A percentile compares a stretch with the other conserved stretches of the same genome.
Evolutionary conservation across 1,140 invertebrate species (phyloP).

Genomic region (Augochlora pura): DNA sequence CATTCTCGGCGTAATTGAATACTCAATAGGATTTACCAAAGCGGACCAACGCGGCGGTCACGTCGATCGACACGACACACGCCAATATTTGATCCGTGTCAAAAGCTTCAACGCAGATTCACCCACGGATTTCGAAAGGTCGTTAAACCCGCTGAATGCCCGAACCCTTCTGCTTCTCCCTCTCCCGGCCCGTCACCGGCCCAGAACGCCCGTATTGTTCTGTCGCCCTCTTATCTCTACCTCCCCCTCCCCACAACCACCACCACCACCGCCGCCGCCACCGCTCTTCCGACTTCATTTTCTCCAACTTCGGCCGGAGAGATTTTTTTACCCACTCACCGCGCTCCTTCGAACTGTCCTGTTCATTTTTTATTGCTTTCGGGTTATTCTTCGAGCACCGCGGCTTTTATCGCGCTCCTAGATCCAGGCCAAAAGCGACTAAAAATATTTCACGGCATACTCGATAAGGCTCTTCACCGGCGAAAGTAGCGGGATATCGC

Average conservation of each 20-base stretch:
- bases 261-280: too few species aligned
- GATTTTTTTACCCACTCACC: not conserved
- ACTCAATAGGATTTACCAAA: constrained; percentile 70
- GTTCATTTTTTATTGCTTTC: not conserved
- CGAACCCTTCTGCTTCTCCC: not conserved
- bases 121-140: constrained; percentile 60
- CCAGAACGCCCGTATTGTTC: constrained; percentile 3
- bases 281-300: constrained; percentile 20
- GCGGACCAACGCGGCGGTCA: constrained; percentile 47
- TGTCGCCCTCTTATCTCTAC: not conserved
- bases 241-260: not conserved
- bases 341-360: not conserved
- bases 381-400: not conserved
- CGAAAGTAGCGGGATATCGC: too few species aligned
- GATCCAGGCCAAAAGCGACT: not conserved
- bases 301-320: constrained; percentile 7
- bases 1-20: constrained; percentile 63
- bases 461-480: too few species aligned
- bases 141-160: constrained; percentile 51
- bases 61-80: constrained; percentile 63
- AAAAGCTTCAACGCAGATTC: constrained; percentile 60
- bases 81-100: constrained; percentile 69
- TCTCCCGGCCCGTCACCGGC: constrained; percentile 2
- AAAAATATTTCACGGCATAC: too few species aligned
- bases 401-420: not conserved